phyloP scores from a whole-genome alignment of 1,140 invertebrate genomes.

The Scaptomyza montana region DNA sequence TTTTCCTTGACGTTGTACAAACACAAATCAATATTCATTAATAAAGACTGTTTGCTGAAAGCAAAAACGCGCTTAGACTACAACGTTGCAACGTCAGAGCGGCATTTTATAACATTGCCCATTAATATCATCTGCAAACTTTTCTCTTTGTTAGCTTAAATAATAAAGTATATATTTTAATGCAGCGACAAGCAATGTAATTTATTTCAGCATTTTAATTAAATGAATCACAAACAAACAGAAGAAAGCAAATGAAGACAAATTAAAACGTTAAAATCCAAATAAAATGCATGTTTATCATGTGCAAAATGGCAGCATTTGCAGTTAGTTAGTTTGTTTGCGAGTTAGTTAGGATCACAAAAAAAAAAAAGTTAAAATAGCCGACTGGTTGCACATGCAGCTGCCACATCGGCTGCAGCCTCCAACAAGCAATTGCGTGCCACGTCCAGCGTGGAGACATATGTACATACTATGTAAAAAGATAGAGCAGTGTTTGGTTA shows the following conservation, averaged over 20 bases:
- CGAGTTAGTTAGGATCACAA: slow-evolving; percentile 10
- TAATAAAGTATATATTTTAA: background rate
- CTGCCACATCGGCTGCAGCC: slow-evolving; percentile 6
- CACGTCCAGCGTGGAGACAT: background rate
- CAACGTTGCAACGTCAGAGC: no score
- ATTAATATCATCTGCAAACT: background rate
- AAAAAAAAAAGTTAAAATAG: no score
- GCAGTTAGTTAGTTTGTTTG: background rate
- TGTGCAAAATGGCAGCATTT: slow-evolving; percentile 1
- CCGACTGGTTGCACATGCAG: slow-evolving; percentile 31
- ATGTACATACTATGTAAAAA: no score
- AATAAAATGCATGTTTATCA: background rate
- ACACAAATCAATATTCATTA: slow-evolving; percentile 14
- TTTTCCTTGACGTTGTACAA: background rate
- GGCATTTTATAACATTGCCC: no score
- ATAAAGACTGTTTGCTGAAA: background rate
- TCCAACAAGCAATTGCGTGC: background rate
- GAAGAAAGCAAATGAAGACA: slow-evolving; percentile 1
- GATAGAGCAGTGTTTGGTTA: background rate
- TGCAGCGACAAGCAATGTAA: no score
- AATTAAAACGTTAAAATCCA: slow-evolving; percentile 1
- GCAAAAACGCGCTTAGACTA: background rate
- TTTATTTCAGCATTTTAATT: background rate
- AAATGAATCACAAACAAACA: background rate
- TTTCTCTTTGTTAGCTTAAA: slow-evolving; percentile 1